A percentile compares a stretch with the other conserved stretches of the same genome.
Evolutionary conservation across 35 echinoderm and acorn worm genomes (phyloP).

Genomic region (Ptychodera flava): DNA sequence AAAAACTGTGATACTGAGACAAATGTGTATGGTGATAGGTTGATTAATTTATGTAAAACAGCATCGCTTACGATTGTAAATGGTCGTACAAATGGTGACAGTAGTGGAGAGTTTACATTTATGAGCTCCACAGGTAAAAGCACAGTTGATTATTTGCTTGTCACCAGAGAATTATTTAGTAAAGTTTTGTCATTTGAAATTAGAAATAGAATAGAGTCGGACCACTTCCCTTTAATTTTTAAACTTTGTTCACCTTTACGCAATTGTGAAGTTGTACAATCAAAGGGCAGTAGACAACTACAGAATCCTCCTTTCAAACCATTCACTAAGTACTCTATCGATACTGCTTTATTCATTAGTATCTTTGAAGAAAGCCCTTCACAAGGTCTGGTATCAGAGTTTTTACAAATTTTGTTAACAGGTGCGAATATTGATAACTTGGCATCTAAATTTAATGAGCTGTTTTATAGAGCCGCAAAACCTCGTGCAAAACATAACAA

Average conservation of each 20-base stretch:
- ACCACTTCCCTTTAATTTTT: slow-evolving; percentile 18
- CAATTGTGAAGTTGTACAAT: neutral
- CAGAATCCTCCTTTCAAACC: neutral
- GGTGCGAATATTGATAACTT: too few species aligned
- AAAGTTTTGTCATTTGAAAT: neutral
- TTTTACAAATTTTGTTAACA: neutral
- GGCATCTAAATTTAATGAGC: too few species aligned
- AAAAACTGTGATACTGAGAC: too few species aligned
- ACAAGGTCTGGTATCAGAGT: neutral
- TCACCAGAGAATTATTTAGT: neutral
- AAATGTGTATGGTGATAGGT: slow-evolving; percentile 9
- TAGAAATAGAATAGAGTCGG: neutral
- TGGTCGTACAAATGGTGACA: slow-evolving; percentile 13
- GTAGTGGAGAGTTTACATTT: slow-evolving; percentile 12
- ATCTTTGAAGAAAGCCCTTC: neutral
- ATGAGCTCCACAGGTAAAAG: neutral
- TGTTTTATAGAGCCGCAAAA: too few species aligned
- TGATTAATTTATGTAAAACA: slow-evolving; percentile 8
- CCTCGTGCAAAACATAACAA: too few species aligned
- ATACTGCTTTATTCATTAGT: neutral
- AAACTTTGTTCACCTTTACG: neutral
- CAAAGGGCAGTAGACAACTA: neutral
- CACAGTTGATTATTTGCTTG: slow-evolving; percentile 14
- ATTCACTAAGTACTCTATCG: neutral
- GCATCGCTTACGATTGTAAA: slow-evolving; percentile 2